Percentiles rank a stretch among this genome's conserved stretches.
These are phyloP conservation scores for Squalus acanthias DNA, from an alignment of 2,797 vertebrate genomes.

Conservation along the genomic window DNA sequence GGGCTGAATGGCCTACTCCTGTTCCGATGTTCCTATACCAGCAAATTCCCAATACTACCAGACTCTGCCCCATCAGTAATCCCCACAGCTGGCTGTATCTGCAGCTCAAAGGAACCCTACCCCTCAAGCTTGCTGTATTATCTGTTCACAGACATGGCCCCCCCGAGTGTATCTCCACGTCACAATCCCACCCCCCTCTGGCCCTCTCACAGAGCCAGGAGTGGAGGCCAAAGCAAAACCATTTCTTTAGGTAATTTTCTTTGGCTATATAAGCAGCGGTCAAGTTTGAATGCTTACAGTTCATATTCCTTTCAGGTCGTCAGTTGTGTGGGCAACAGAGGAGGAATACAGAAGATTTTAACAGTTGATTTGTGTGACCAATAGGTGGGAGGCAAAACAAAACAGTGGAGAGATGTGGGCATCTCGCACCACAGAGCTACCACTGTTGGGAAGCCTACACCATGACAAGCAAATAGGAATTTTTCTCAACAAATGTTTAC, in stretches of 20 bases:
- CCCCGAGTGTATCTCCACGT: neutral
- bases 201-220: neutral
- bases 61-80: neutral
- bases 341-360: neutral
- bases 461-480: too few species aligned
- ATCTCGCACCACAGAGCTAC: too few species aligned
- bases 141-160: neutral
- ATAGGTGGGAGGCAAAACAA: too few species aligned
- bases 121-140: neutral
- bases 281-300: neutral
- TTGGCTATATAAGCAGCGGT: neutral
- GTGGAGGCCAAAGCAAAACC: neutral
- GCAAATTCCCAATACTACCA: neutral
- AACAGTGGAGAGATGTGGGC: too few species aligned
- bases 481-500: too few species aligned
- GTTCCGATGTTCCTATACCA: too few species aligned
- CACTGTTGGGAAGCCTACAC: too few species aligned
- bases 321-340: neutral
- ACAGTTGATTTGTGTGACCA: too few species aligned
- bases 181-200: too few species aligned
- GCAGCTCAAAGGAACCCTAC: neutral
- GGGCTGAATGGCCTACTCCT: too few species aligned
- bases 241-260: neutral
- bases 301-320: neutral
- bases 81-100: neutral